These are phyloP conservation scores for Drosophila paramelanica DNA, from an alignment of 2,888 invertebrate species.

Conservation along the genomic window DNA sequence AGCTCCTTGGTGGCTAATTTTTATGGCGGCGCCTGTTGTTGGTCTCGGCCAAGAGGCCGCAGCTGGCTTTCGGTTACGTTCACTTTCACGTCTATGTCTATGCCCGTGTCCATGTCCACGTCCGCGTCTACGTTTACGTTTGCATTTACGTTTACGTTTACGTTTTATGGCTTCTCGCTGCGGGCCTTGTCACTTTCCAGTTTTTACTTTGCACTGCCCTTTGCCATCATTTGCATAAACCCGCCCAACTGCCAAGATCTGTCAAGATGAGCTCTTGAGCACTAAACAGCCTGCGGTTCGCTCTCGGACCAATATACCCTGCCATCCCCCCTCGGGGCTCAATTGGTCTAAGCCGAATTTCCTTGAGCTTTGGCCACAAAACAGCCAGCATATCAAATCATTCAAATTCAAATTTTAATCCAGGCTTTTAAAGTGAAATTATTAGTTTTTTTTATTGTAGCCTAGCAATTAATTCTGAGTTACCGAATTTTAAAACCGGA, in stretches of 20 bases:
- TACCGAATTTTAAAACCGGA: too few relatives aligned
- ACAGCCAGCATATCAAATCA: too few relatives aligned
- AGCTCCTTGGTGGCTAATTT: slow-evolving; percentile 41
- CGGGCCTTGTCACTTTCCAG: slow-evolving; percentile 26
- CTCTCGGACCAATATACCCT: slow-evolving; percentile 10
- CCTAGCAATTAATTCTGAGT: too few relatives aligned
- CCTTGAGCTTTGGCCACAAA: not conserved
- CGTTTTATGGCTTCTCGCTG: slow-evolving; percentile 39
- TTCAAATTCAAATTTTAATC: too few relatives aligned
- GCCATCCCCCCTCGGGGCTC: not conserved
- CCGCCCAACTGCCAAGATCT: slow-evolving; percentile 24
- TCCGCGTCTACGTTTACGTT: not conserved
- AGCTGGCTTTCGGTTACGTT: slow-evolving; percentile 15
- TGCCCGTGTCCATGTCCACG: not conserved
- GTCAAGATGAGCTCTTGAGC: slow-evolving; percentile 19
- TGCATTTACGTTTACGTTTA: slow-evolving; percentile 13
- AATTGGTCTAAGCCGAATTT: not conserved
- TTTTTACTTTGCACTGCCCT: slow-evolving; percentile 19
- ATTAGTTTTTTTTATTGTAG: too few relatives aligned
- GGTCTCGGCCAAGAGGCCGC: slow-evolving; percentile 6
- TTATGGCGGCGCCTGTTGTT: slow-evolving; percentile 20
- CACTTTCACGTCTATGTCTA: slow-evolving; percentile 2
- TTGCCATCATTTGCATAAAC: slow-evolving; percentile 49
- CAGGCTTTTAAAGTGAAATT: too few relatives aligned
- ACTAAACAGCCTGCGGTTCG: slow-evolving; percentile 9